Base-by-base conservation (phyloP, 2,113 vertebrate genomes). In the Rhea americana region DNA sequence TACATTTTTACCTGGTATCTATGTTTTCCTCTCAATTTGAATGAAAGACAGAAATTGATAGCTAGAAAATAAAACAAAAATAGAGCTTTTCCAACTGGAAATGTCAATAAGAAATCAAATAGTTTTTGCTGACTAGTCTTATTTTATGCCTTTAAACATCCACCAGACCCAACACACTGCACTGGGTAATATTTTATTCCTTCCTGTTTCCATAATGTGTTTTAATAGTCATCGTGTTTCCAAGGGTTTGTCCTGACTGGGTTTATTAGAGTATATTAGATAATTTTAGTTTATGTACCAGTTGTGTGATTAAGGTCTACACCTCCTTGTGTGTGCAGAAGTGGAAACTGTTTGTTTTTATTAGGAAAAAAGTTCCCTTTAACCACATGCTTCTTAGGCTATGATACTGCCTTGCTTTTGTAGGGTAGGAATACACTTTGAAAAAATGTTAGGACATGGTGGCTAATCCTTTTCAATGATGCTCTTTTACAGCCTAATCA, bases 401-500 rank as follows among this genome's bases (percentile, higher is more conserved):
- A 85, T 91, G 81, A 79, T 22, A 62, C 66, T 32, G 21, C 74
- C 5, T 5, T 90, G 88, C 68, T 89, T 86, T 71, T 68, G 73
- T n/a, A 75, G 73, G 35, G 43, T 82, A 81, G 35, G 81, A 91
- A 84, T 66, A 92, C 11, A 70, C 83, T 90, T 72, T 79, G 66
- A 88, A 94, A 96, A 84, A 89, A 94, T 87, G 37, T 37, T 85
- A 28, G 43, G 79, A 93, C 10, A 2, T 91, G 71, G 87, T 95
- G 82, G 86, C 86, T 93, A 96, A 90, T 95, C 84, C 91, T 91
- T 89, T 82, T 70, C 93, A 94, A 87, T 87, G 89, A 89, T 94
- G 96, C 85, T 87, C 93, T 96, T 96, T 96, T 93, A 96, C 89
- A 89, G 86, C 92, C 92, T 94, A 96, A 96, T 96, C 62, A 94